Percentiles rank a stretch among this genome's conserved stretches.
Evolutionary conservation across 2,888 invertebrate genomes (phyloP).

Genomic region (Resseliella maxima): DNA sequence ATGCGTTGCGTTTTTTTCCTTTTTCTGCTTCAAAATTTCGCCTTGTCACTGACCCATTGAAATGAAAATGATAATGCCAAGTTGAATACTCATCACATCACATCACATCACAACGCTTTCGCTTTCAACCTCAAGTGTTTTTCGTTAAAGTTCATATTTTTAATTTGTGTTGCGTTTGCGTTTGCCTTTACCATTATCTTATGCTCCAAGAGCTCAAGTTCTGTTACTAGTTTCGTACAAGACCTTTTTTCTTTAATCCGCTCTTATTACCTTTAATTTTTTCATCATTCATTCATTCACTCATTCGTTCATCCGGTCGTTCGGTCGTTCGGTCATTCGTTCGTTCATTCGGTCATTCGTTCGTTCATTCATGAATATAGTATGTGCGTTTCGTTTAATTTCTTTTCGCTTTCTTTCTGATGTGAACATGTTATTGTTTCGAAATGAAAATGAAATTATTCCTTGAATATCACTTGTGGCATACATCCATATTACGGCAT

Average conservation of each 20-base stretch:
- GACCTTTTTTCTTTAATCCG: background rate
- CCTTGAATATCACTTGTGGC: background rate
- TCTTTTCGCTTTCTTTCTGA: background rate
- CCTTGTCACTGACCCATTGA: constrained; percentile 18
- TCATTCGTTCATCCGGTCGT: no score
- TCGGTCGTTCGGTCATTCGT: no score
- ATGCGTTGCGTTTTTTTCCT: background rate
- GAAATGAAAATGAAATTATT: background rate
- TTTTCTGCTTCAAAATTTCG: no score
- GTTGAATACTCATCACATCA: no score
- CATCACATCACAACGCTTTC: constrained; percentile 44
- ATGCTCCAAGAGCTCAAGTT: background rate
- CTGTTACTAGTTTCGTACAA: background rate
- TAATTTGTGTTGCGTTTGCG: background rate
- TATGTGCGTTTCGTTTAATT: background rate
- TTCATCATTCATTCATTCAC: no score
- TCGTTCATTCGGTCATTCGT: no score
- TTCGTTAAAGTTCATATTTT: constrained; percentile 5
- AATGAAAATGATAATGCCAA: background rate
- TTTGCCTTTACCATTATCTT: no score
- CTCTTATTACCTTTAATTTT: no score
- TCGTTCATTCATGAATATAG: background rate
- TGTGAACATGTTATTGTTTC: background rate
- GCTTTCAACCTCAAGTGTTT: constrained; percentile 5
- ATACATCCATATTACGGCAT: background rate